Conservation (phyloP, 2,888 invertebrate genomes). For the Pterobdella sp. region DNA sequence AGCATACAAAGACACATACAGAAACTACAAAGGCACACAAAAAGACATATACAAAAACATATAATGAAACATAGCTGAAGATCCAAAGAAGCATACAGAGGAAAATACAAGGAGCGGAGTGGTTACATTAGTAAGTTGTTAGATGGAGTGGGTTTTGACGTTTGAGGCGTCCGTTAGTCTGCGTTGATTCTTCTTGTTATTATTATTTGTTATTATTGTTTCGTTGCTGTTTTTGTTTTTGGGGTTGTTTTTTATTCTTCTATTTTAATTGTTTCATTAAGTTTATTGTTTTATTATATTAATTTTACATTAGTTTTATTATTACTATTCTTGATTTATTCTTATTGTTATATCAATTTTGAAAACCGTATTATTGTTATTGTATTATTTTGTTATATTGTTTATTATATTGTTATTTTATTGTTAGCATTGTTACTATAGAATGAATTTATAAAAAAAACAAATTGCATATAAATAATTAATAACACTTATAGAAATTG, state of each 20-base stretch:
- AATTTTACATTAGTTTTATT: background rate
- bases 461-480: background rate
- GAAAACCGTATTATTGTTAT: background rate
- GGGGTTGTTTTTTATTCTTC: background rate
- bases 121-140: slow-evolving; percentile 10
- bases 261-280: background rate
- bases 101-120: too few species aligned
- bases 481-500: background rate
- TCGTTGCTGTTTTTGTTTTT: background rate
- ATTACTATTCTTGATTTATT: background rate
- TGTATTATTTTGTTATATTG: background rate
- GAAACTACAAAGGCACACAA: background rate
- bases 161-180: background rate
- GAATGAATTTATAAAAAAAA: background rate
- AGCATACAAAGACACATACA: background rate
- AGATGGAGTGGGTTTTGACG: slow-evolving; percentile 13
- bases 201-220: background rate
- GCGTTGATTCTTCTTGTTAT: background rate
- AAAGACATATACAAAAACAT: background rate
- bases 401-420: background rate
- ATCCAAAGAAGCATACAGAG: too few species aligned
- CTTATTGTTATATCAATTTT: background rate
- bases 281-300: background rate
- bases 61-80: background rate
- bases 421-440: background rate